These are phyloP conservation scores for Cephalopterus ornatus DNA, from an alignment of 2,113 vertebrate genomes.

Conservation along the genomic window DNA sequence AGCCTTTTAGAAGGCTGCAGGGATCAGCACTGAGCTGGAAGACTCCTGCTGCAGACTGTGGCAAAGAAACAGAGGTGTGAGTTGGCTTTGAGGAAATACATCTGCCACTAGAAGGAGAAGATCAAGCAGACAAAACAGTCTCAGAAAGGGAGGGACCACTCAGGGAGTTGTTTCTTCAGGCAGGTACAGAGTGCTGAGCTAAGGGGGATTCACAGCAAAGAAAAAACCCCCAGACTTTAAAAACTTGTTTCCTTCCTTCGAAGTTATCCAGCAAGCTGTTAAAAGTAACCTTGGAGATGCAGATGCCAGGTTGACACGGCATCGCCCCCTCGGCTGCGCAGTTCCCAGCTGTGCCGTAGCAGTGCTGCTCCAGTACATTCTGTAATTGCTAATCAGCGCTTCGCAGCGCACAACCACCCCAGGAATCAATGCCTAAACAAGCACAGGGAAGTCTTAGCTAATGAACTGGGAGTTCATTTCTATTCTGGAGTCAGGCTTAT, in stretches of 20 bases:
- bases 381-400: background rate
- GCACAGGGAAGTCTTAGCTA: background rate
- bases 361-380: background rate
- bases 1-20: background rate
- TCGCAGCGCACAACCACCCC: background rate
- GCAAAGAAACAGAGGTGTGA: background rate
- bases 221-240: background rate
- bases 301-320: background rate
- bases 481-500: background rate
- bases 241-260: background rate
- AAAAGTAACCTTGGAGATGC: background rate
- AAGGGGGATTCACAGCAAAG: background rate
- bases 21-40: background rate
- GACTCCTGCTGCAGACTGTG: background rate
- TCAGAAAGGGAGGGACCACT: background rate
- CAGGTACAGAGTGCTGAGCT: background rate
- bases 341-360: background rate
- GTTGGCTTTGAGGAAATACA: background rate
- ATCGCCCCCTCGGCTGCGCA: fast-evolving
- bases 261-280: background rate
- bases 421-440: background rate
- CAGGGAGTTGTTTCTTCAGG: background rate
- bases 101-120: background rate
- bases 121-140: background rate
- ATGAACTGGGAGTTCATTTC: background rate